Base-by-base conservation (phyloP, 2,797 vertebrate genomes). In the Siniperca obscura region DNA sequence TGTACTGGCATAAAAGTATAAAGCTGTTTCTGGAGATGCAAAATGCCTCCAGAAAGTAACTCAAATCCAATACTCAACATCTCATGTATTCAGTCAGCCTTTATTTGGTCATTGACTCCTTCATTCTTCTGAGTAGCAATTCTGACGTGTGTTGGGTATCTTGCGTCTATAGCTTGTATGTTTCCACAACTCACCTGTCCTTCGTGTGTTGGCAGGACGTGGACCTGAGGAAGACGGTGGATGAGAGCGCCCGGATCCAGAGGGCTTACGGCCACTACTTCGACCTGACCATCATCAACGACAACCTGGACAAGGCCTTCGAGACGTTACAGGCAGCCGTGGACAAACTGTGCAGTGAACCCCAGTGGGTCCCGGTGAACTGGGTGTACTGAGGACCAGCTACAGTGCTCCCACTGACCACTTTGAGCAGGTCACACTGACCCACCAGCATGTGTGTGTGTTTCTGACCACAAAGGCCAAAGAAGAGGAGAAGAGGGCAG, bases 331-430 rank as follows among this genome's bases (percentile, higher is more conserved):
- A 98, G 87, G 90, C 93, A 0, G 96, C 97, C 27, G 97, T 97
- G 44, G 97, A 98, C 91, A 96, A 95, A 87, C 95, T 99, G 92
- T 94, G 95, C 90, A 87, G 93, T 65, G 97, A 99, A 65, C 95
- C 96, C 0, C 98, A 99, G 94, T 99, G 98, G 98, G 98, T 99
- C 78, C 98, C 98, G 0, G 98, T 99, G 80, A 99, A 96, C 95
- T 99, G 98, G 98, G 98, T 99, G 55, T 99, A 99, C 83, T 99
- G 96, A 98, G 64, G 70, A 75, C 69, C 53, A 12, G 30, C 44
- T 21, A 4, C 66, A 5, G 21, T 13, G 38, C 36, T 61, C 74
- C 72, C 68, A 59, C 64, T 21, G 67, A 68, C 67, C 67, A 56
- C n/a, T 44, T 66, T 25, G 76, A 68, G 65, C 34, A 65, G 80